A percentile compares a stretch with the other conserved stretches of the same genome.
These are phyloP conservation scores for Dicrostonyx torquatus DNA, from an alignment of 2,797 vertebrate species.

Conservation along the genomic window DNA sequence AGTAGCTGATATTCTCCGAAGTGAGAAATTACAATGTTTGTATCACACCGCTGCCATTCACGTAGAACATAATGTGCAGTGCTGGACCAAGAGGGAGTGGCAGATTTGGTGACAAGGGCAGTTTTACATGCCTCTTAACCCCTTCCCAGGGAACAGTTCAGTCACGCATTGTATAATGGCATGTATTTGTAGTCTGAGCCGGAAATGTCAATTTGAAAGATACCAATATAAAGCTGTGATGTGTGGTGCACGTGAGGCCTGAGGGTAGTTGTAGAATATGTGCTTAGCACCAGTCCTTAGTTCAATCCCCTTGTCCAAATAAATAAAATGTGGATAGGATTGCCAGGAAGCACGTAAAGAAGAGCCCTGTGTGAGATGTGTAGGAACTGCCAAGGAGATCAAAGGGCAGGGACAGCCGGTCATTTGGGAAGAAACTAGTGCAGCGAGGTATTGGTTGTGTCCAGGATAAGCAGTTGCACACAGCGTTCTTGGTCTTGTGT, in stretches of 20 bases:
- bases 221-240: background rate
- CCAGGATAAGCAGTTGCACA: background rate
- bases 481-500: background rate
- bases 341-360: background rate
- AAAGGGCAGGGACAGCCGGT: background rate
- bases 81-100: background rate
- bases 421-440: background rate
- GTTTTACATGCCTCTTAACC: background rate
- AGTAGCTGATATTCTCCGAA: background rate
- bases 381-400: background rate
- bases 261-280: background rate
- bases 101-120: background rate
- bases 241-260: background rate
- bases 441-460: background rate
- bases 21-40: background rate
- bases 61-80: background rate
- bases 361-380: background rate
- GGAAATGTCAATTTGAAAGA: background rate
- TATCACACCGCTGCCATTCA: background rate
- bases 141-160: background rate
- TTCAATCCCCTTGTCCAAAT: background rate
- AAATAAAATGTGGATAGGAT: background rate
- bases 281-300: background rate
- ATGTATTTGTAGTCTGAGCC: background rate
- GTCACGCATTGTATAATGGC: background rate